Percentiles rank a stretch among this genome's conserved stretches.
phyloP scores from a whole-genome alignment of 2,888 invertebrate species.

The Tethea ocularis region DNA sequence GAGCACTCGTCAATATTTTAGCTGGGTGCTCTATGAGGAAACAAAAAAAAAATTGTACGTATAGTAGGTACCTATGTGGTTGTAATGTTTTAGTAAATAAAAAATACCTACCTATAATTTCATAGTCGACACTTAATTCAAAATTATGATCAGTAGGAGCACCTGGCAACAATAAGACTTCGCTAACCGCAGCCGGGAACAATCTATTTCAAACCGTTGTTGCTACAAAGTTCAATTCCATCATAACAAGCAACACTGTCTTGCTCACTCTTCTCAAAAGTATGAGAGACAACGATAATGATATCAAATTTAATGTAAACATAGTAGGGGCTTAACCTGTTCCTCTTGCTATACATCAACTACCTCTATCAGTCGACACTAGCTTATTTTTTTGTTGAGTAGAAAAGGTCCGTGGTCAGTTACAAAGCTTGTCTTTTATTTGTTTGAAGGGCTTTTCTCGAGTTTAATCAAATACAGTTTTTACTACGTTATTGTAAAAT shows the following conservation, averaged over 20 bases:
- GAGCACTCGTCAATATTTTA: too few relatives aligned
- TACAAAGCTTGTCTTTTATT: neutral
- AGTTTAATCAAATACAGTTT: neutral
- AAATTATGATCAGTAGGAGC: conserved; percentile 10
- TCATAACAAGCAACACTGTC: conserved; percentile 33
- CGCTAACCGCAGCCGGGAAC: conserved; percentile 61
- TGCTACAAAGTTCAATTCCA: conserved; percentile 31
- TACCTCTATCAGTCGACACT: conserved; percentile 29
- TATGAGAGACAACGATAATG: conserved; percentile 34
- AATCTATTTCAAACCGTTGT: conserved; percentile 24
- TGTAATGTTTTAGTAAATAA: too few relatives aligned
- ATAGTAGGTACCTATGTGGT: too few relatives aligned
- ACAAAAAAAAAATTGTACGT: too few relatives aligned
- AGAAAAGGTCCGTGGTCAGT: neutral
- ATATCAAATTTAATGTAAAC: conserved; percentile 39
- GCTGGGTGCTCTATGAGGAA: too few relatives aligned
- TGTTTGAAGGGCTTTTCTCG: neutral
- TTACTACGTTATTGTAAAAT: neutral
- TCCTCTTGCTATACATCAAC: conserved; percentile 45
- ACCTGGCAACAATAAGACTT: conserved; percentile 58
- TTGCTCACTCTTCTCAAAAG: conserved; percentile 26
- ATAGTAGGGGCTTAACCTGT: conserved; percentile 56
- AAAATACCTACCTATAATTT: neutral
- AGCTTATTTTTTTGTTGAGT: conserved; percentile 53
- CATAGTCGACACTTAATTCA: neutral